phyloP scores from a whole-genome alignment of 2,797 vertebrate species.

The Fistularia commersonii region DNA sequence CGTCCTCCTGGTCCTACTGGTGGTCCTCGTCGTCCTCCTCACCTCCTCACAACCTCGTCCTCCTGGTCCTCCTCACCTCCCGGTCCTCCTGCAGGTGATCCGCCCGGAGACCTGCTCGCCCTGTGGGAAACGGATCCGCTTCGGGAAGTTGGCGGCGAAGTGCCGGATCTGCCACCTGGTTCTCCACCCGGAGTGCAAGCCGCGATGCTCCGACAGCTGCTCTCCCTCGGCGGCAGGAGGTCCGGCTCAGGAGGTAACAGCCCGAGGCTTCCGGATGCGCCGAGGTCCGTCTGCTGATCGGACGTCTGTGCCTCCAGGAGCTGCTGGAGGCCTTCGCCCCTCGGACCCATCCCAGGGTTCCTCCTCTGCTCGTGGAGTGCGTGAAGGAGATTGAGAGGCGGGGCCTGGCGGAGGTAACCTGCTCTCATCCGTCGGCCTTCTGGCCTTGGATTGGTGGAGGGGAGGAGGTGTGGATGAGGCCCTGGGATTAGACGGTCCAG shows the following conservation, averaged over 20 bases:
- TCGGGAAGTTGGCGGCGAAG: conserved; percentile 79
- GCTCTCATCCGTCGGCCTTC: too few species aligned
- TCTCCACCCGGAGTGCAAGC: conserved; percentile 78
- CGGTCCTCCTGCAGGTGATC: conserved; percentile 74
- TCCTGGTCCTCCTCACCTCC: background rate
- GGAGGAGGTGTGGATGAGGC: too few species aligned
- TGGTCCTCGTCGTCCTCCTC: background rate
- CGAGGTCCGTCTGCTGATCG: too few species aligned
- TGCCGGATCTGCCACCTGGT: conserved; percentile 79
- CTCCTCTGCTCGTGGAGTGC: conserved; percentile 46
- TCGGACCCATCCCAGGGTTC: conserved; percentile 33
- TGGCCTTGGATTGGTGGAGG: too few species aligned
- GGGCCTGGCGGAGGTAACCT: conserved; percentile 53
- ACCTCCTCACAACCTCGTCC: background rate
- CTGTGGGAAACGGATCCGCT: conserved; percentile 82
- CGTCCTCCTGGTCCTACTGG: background rate
- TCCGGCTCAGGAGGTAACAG: conserved; percentile 6
- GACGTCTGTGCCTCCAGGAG: conserved; percentile 16
- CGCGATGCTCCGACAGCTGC: conserved; percentile 23
- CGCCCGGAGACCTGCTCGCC: conserved; percentile 72
- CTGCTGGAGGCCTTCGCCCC: conserved; percentile 49
- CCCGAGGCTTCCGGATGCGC: too few species aligned
- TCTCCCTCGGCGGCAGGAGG: fast-evolving
- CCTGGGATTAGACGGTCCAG: too few species aligned
- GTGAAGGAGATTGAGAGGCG: conserved; percentile 58